Percentiles rank a stretch among this genome's conserved stretches.
These are phyloP conservation scores for Rhagoletis zephyria DNA, from an alignment of 1,140 invertebrate species.

Conservation along the genomic window DNA sequence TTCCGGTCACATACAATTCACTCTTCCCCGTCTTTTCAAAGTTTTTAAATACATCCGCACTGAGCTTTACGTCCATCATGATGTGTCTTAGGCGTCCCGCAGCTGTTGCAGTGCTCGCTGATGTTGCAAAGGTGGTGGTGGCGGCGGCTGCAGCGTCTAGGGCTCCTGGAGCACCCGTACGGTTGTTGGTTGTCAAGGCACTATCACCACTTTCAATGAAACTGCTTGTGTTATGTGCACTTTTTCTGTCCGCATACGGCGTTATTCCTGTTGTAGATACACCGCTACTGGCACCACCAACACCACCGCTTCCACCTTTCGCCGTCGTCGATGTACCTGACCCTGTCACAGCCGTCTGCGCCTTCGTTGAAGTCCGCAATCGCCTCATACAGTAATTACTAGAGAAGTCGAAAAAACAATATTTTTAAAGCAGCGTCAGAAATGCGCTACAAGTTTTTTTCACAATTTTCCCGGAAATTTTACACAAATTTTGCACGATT, in stretches of 20 bases:
- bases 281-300: not conserved
- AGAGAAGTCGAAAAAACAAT: not conserved
- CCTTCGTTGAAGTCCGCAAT: conserved; percentile 39
- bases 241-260: conserved; percentile 40
- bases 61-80: conserved; percentile 58
- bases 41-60: conserved; percentile 68
- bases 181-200: conserved; percentile 54
- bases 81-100: not conserved
- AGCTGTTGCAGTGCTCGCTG: not conserved
- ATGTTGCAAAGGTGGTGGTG: not conserved
- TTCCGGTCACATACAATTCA: conserved; percentile 68
- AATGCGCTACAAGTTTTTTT: not conserved
- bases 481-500: not conserved
- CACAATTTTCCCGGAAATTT: conserved; percentile 24
- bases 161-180: conserved; percentile 6
- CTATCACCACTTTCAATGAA: not conserved
- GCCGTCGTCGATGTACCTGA: not conserved
- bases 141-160: not conserved
- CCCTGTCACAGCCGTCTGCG: conserved; percentile 19
- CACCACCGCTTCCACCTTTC: not conserved
- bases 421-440: not conserved
- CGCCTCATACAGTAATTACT: conserved; percentile 51
- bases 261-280: not conserved
- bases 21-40: conserved; percentile 68
- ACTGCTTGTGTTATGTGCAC: not conserved